phyloP scores from a whole-genome alignment of 2,113 vertebrate genomes.

The Bufo bufo region DNA sequence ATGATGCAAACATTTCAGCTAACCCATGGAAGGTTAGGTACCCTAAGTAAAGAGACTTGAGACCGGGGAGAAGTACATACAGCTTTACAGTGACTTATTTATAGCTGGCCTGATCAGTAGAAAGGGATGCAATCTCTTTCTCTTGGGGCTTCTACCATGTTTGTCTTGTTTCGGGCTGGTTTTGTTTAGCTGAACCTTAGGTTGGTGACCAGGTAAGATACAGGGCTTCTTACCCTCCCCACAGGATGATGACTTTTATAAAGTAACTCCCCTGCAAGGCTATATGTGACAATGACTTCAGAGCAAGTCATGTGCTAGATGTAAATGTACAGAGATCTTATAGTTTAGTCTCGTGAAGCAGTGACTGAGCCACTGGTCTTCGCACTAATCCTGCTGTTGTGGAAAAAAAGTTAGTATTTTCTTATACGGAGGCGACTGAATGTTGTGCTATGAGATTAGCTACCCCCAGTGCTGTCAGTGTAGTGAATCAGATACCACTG shows the following conservation, averaged over 20 bases:
- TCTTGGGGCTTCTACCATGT: not conserved
- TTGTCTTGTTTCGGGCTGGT: not conserved
- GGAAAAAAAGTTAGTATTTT: conserved; percentile 12
- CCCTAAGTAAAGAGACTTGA: not conserved
- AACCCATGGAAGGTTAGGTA: not conserved
- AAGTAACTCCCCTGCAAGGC: conserved; percentile 23
- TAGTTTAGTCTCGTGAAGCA: conserved; percentile 23
- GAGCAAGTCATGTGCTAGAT: conserved; percentile 4
- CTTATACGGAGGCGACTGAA: not conserved
- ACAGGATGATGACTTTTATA: conserved; percentile 31
- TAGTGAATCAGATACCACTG: not conserved
- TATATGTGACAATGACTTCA: not conserved
- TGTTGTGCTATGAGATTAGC: not conserved
- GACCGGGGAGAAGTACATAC: not conserved
- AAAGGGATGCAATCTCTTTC: not conserved
- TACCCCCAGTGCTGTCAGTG: not conserved
- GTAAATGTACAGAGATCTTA: conserved; percentile 37
- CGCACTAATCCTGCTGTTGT: conserved; percentile 24
- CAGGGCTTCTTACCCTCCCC: not conserved
- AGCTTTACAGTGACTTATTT: not conserved
- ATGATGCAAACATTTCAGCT: not conserved
- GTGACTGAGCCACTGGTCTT: conserved; percentile 35
- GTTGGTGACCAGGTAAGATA: not conserved
- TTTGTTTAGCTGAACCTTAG: not conserved
- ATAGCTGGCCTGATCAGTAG: not conserved